A percentile compares a stretch with the other conserved stretches of the same genome.
These are phyloP conservation scores for Cyphomyrus plagiostoma DNA, from an alignment of 2,113 vertebrate species.

Conservation along the genomic window DNA sequence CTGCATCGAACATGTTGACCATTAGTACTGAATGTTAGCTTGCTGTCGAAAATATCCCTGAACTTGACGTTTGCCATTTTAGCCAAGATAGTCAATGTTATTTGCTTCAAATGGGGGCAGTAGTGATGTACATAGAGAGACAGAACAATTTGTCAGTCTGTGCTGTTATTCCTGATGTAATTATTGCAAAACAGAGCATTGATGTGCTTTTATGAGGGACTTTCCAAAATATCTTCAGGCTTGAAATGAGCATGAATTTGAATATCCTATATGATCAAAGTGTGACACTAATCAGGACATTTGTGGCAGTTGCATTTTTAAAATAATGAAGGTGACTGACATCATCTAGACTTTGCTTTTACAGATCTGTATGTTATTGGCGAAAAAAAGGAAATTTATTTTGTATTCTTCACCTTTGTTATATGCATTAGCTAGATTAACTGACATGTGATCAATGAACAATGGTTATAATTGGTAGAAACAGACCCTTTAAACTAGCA, in stretches of 20 bases:
- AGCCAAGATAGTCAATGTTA: background rate
- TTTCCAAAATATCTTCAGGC: background rate
- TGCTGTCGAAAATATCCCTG: background rate
- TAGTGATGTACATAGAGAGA: background rate
- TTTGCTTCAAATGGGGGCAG: background rate
- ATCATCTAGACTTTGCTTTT: background rate
- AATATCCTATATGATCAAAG: background rate
- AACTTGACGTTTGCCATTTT: background rate
- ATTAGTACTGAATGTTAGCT: background rate
- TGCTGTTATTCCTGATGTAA: background rate
- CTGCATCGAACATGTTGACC: background rate
- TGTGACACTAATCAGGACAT: background rate
- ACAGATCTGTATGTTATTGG: background rate
- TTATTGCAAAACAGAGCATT: background rate
- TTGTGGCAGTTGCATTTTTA: background rate
- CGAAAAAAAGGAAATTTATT: background rate
- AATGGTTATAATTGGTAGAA: background rate
- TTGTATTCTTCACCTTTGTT: background rate
- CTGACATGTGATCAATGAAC: background rate
- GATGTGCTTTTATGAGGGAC: background rate
- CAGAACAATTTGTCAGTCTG: background rate
- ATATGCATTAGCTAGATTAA: background rate
- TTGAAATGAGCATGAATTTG: background rate
- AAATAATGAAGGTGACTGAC: background rate
- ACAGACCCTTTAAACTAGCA: background rate